Base-by-base conservation (phyloP, 2,888 invertebrate species). In the Ornithoptera alexandrae region DNA sequence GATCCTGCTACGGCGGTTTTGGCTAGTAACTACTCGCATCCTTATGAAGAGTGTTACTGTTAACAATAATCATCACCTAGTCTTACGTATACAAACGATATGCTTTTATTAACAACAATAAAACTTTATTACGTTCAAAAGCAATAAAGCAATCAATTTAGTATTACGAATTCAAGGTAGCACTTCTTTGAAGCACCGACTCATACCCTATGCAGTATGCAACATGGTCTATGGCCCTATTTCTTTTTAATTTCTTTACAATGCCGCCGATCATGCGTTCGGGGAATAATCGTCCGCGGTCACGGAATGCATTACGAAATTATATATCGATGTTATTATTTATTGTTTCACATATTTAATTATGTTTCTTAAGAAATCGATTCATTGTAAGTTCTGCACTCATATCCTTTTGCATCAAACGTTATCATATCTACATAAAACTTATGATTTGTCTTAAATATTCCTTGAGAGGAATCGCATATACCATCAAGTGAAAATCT, bases 241-340 rank as follows among this genome's bases (percentile, higher is more conserved):
- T 89, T 88, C 86, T 89, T 88, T 89, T 89, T 87, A 88, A 88
- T 88, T 86, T 87, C 85, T 84, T 84, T 86, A 83, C 76, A 78
- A 75, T 74, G 82, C 87, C 87, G 88, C 84, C 84, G 77, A 67
- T 74, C 74, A 72, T 72, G 76, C 72, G 71, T 86, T 87, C 87
- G 79, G 74, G 79, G 87, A 86, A 86, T 79, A 76, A 81, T 82
- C 77, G 78, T 72, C 30, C 71, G 74, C 69, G 72, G 68, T 66
- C 71, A 73, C 57, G 70, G 63, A 70, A 65, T 73, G 70, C 73
- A 73, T 70, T 53, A 59, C 70, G 66, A 64, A 70, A 70, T 70
- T 68, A 71, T 70, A 66, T 66, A 59, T 70, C 63, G 22, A 60
- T 50, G 39, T 64, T 59, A 62, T 66, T 60, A 63, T 50, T 64